These are phyloP conservation scores for Eonycteris spelaea DNA, from an alignment of 2,113 vertebrate species.

Conservation along the genomic window DNA sequence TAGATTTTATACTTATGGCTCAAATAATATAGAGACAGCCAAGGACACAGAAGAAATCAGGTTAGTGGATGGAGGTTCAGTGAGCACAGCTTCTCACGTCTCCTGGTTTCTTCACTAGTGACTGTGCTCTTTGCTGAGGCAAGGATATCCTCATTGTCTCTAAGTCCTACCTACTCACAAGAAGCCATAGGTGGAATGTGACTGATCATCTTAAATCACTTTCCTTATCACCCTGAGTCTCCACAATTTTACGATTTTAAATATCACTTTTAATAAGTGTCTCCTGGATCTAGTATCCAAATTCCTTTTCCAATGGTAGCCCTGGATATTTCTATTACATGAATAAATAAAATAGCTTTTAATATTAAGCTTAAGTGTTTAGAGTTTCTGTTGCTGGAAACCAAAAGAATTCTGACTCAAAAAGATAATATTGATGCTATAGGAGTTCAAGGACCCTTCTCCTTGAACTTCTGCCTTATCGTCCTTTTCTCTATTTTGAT, in stretches of 20 bases:
- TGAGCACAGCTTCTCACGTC: neutral
- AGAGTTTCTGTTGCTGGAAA: neutral
- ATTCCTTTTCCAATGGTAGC: neutral
- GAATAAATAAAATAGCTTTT: neutral
- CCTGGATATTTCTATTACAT: neutral
- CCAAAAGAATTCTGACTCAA: neutral
- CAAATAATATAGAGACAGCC: neutral
- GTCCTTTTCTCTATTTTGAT: neutral
- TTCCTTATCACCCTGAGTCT: neutral
- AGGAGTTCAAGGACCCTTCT: neutral
- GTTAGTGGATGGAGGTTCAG: neutral
- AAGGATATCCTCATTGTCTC: neutral
- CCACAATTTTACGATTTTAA: neutral
- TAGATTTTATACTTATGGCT: neutral
- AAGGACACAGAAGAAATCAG: neutral
- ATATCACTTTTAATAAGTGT: neutral
- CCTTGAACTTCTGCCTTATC: neutral
- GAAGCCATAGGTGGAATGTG: neutral
- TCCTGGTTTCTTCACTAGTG: neutral
- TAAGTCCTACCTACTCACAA: too few species aligned
- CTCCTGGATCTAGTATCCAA: neutral
- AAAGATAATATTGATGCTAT: neutral
- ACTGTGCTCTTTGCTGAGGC: neutral
- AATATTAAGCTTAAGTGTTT: neutral
- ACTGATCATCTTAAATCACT: neutral